These are phyloP conservation scores for Saccostrea glomerata DNA, from an alignment of 1,140 invertebrate species.

Conservation along the genomic window DNA sequence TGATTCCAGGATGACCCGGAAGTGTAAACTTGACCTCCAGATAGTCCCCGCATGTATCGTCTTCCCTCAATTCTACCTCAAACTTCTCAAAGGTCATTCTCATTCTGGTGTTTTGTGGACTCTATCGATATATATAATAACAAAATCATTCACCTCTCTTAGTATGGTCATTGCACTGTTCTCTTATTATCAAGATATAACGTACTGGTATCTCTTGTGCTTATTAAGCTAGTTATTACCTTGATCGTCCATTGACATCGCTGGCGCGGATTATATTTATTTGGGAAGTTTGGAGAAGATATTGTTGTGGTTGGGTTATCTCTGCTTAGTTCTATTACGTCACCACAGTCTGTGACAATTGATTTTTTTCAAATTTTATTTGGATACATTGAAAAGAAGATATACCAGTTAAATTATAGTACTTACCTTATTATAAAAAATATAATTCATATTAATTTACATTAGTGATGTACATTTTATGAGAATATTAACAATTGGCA, in stretches of 20 bases:
- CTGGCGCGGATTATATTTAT: conserved; percentile 41
- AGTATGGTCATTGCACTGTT: too few species aligned
- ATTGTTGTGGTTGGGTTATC: background rate
- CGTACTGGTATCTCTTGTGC: too few species aligned
- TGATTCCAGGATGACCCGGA: conserved; percentile 48
- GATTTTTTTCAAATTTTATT: too few species aligned
- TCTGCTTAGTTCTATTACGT: conserved; percentile 32
- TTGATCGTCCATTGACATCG: conserved; percentile 47
- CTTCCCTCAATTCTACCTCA: conserved; percentile 37
- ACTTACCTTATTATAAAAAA: too few species aligned
- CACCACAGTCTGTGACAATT: conserved; percentile 50
- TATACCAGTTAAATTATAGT: too few species aligned
- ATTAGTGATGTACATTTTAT: too few species aligned
- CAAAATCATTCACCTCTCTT: background rate
- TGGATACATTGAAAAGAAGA: too few species aligned
- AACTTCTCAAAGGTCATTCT: conserved; percentile 48
- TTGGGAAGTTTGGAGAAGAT: conserved; percentile 47
- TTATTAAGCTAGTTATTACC: background rate
- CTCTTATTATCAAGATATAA: too few species aligned
- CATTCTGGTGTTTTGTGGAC: conserved; percentile 42
- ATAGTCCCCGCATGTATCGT: conserved; percentile 38
- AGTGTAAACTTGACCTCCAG: conserved; percentile 43
- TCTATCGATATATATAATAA: conserved; percentile 20
- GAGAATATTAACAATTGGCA: too few species aligned
- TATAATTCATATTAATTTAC: too few species aligned